Evolutionary conservation across 1,140 invertebrate genomes (phyloP), one percentile per base, ranked within the genome.

Genomic region (Cydia amplana): DNA sequence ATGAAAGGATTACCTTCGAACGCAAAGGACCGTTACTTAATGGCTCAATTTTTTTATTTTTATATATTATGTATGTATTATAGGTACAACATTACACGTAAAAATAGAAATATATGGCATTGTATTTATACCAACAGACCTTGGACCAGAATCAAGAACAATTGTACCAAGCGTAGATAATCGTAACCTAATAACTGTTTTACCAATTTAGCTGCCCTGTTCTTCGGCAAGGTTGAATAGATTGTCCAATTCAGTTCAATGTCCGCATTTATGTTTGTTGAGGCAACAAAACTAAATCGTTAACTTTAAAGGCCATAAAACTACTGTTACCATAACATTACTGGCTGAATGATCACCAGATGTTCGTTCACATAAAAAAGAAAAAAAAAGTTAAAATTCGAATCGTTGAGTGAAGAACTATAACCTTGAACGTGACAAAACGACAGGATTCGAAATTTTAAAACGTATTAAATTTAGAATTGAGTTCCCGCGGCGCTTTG

Each of bases 371-470:
- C 77, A 63, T 72, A 78, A 76, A 75, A 79, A 80, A 74, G 49
- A 77, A 79, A 75, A 79, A 75, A 28, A 55, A 77, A 75, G 79
- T 80, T 83, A 80, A 79, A 83, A 82, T 84, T 82, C 76, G 64
- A 70, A 74, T 74, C 79, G 85, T 80, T 87, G 87, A 84, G 77
- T 73, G 84, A 89, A 78, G 74, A 83, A 77, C 64, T 75, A 73
- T 88, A 88, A 89, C 91, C 91, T 92, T 92, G 91, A 92, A 90
- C 89, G 88, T 92, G 89, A 91, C 85, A 85, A 87, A 87, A 91
- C 78, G 85, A 79, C 80, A 85, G 84, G 84, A 87, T 89, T 87
- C 79, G 84, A 86, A 90, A 85, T 89, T 85, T 89, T 87, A 89
- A 90, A 86, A 83, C 82, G 78, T 81, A 80, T 86, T 84, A 81